These are phyloP conservation scores for Dermatophagoides farinae DNA, from an alignment of 1,140 invertebrate genomes.

Conservation along the genomic window DNA sequence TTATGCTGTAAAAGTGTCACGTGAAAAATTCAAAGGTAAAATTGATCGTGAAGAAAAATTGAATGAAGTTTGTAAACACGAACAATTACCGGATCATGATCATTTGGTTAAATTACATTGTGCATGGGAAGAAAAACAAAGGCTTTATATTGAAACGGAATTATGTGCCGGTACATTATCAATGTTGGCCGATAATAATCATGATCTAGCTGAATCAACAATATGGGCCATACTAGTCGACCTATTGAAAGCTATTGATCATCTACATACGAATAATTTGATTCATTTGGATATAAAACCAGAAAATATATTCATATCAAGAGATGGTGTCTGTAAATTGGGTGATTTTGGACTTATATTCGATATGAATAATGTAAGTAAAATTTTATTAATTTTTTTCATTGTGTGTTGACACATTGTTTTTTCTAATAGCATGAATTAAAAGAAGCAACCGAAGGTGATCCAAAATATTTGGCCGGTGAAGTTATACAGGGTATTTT, in stretches of 20 bases:
- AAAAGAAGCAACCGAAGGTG: constrained; percentile 42
- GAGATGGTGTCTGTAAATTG: constrained; percentile 38
- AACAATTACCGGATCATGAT: constrained; percentile 39
- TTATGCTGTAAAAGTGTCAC: constrained; percentile 47
- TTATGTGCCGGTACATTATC: constrained; percentile 36
- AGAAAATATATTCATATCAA: constrained; percentile 45
- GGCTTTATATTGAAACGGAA: constrained; percentile 50
- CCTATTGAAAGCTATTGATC: constrained; percentile 36
- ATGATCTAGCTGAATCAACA: constrained; percentile 29
- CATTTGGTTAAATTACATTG: constrained; percentile 44
- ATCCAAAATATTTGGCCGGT: constrained; percentile 49
- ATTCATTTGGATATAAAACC: constrained; percentile 56
- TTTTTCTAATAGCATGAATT: constrained; percentile 25
- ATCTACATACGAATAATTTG: constrained; percentile 41
- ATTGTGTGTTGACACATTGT: no score
- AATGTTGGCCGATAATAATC: constrained; percentile 22
- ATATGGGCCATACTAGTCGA: constrained; percentile 35
- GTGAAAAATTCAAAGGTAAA: constrained; percentile 36
- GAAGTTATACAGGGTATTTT: constrained; percentile 44
- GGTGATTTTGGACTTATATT: constrained; percentile 52
- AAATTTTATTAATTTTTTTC: not conserved
- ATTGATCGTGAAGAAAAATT: constrained; percentile 37
- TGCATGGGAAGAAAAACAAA: constrained; percentile 50
- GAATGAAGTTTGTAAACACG: constrained; percentile 46
- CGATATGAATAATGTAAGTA: constrained; percentile 36